These are phyloP conservation scores for Peromyscus aztecus DNA, from an alignment of 2,797 vertebrate species.

Conservation along the genomic window DNA sequence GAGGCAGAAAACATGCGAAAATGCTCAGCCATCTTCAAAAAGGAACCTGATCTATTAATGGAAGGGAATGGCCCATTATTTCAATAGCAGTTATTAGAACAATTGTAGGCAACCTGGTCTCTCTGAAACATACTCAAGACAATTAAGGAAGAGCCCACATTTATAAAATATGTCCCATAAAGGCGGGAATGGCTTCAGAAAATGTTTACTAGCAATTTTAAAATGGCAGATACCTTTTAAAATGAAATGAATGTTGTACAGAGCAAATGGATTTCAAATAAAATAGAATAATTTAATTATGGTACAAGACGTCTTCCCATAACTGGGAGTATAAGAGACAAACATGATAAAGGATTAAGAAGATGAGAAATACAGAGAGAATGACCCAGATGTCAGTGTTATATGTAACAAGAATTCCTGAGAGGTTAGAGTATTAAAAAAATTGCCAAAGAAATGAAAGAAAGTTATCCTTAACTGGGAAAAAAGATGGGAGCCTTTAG, in stretches of 20 bases:
- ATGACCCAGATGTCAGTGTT: conserved; percentile 5
- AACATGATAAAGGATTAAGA: conserved; percentile 4
- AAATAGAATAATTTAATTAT: conserved; percentile 50
- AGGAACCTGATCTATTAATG: background rate
- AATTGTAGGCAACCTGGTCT: background rate
- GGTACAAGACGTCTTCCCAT: conserved; percentile 36
- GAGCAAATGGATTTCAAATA: conserved; percentile 43
- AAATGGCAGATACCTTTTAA: conserved; percentile 55
- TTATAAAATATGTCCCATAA: conserved; percentile 29
- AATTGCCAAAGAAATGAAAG: conserved; percentile 25
- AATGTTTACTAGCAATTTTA: conserved; percentile 32
- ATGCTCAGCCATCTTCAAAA: background rate
- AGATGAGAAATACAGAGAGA: conserved; percentile 2
- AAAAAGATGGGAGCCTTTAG: background rate
- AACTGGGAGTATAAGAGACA: conserved; percentile 24
- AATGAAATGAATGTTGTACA: background rate
- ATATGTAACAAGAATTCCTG: conserved; percentile 16
- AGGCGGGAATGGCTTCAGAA: conserved; percentile 35
- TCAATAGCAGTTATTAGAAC: conserved; percentile 7
- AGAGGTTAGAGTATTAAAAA: background rate
- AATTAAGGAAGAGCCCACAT: conserved; percentile 27
- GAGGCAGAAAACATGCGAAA: background rate
- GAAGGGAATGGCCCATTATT: background rate
- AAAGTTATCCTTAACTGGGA: background rate
- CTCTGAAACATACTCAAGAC: background rate